phyloP scores from a whole-genome alignment of 2,797 vertebrate genomes.

The Miichthys miiuy region DNA sequence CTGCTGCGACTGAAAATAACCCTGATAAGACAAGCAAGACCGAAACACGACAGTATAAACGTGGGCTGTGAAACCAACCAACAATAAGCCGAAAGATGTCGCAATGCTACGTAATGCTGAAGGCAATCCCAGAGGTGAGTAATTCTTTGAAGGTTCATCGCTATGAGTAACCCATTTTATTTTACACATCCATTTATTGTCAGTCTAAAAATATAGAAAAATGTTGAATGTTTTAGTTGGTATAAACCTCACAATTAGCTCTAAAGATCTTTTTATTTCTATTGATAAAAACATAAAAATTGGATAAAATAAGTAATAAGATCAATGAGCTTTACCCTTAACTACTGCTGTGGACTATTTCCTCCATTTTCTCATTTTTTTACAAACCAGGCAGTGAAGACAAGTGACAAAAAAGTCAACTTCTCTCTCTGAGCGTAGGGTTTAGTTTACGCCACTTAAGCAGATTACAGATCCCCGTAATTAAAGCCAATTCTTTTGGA shows the following conservation, averaged over 20 bases:
- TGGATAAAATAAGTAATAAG: no score
- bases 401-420: neutral
- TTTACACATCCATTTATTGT: no score
- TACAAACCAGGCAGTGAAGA: neutral
- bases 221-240: no score
- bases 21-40: neutral
- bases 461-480: constrained; percentile 13
- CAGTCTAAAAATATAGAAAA: neutral
- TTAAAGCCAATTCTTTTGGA: neutral
- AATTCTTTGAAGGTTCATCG: neutral
- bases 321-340: neutral
- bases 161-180: neutral
- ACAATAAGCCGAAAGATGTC: neutral
- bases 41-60: neutral
- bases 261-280: neutral
- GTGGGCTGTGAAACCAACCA: neutral
- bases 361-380: neutral
- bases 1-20: no score
- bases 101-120: no score
- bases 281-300: neutral
- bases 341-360: neutral
- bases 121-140: neutral
- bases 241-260: neutral
- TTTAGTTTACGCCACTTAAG: neutral
- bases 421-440: neutral